A percentile compares a stretch with the other conserved stretches of the same genome.
These are phyloP conservation scores for Drymonia ruficornis DNA, from an alignment of 2,888 invertebrate genomes.

Conservation along the genomic window DNA sequence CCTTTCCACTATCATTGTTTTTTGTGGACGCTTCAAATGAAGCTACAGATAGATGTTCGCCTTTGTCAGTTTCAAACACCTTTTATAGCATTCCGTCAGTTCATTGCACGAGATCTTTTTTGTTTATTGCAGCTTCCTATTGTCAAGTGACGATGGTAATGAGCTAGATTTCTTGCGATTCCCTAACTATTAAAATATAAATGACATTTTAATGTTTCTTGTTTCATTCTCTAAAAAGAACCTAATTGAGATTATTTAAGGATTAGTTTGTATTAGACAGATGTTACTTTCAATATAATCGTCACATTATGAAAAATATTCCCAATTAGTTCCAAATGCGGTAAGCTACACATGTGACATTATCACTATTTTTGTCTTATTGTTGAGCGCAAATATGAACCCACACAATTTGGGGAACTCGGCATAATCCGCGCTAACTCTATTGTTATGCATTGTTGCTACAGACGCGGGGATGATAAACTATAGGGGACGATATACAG, in stretches of 20 bases:
- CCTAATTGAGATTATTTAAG: slow-evolving; percentile 6
- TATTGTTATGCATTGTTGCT: slow-evolving; percentile 73
- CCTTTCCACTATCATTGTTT: slow-evolving; percentile 75
- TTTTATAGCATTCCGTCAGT: slow-evolving; percentile 24
- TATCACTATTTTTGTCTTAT: slow-evolving; percentile 81
- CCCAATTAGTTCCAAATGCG: slow-evolving; percentile 82
- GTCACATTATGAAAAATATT: slow-evolving; percentile 75
- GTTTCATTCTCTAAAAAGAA: slow-evolving; percentile 8
- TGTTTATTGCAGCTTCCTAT: slow-evolving; percentile 23
- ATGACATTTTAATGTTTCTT: slow-evolving; percentile 17
- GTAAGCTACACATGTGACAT: slow-evolving; percentile 79
- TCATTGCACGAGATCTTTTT: slow-evolving; percentile 33
- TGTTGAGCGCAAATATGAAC: slow-evolving; percentile 79
- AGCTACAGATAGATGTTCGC: slow-evolving; percentile 8
- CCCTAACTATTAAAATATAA: slow-evolving; percentile 16
- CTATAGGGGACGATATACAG: slow-evolving; percentile 51
- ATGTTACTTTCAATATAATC: slow-evolving; percentile 75
- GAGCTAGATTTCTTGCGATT: slow-evolving; percentile 9
- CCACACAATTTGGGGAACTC: slow-evolving; percentile 82
- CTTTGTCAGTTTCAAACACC: slow-evolving; percentile 7
- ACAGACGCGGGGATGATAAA: slow-evolving; percentile 54
- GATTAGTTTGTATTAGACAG: slow-evolving; percentile 56
- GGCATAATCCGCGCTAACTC: slow-evolving; percentile 78
- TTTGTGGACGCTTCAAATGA: slow-evolving; percentile 48
- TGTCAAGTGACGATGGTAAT: slow-evolving; percentile 24